Base-by-base conservation (phyloP, 2,113 vertebrate genomes). In the Chiloscyllium plagiosum region DNA sequence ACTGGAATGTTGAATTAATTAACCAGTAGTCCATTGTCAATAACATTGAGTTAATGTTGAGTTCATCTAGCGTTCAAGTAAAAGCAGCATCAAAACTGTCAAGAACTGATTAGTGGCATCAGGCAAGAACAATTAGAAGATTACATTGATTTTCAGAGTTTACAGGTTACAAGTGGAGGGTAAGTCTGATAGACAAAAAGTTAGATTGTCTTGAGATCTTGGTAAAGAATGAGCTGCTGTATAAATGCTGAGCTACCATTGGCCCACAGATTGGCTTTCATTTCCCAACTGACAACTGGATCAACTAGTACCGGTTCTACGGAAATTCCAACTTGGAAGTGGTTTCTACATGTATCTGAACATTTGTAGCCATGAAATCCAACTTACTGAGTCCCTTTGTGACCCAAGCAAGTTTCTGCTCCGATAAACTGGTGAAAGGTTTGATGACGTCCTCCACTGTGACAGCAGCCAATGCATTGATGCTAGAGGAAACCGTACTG, bases 381-480 rank as follows among this genome's bases (percentile, higher is more conserved):
- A 19, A 93, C 98, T 97, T 97, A 99, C 99, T 99, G 97, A 98
- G 97, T 78, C 98, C 98, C 98, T 98, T 99, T 97, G 98, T 99
- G 97, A 98, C 96, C 98, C 98, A 98, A 17, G 97, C 96, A 68
- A 98, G 89, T 96, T 98, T 97, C 96, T 96, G 98, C 96, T 98
- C 96, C 95, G 97, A 97, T 95, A 98, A 96, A 96, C 92, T 97
- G 96, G 96, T 97, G 76, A 97, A 0, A 0, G 98, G 98, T 95
- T 96, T 97, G 72, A 99, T 96, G 94, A 98, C 98, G 96, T 99
- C 99, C 96, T 99, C 98, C 7, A 98, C 96, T 0, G 99, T 99
- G 95, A 99, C 99, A 0, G 99, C 98, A 95, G 98, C 98, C 61
- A 99, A 97, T 95, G 98, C 98, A 61, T 99, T 99, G 96, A 99